Conservation (phyloP, 2,113 vertebrate genomes). For the Fregetta grallaria region DNA sequence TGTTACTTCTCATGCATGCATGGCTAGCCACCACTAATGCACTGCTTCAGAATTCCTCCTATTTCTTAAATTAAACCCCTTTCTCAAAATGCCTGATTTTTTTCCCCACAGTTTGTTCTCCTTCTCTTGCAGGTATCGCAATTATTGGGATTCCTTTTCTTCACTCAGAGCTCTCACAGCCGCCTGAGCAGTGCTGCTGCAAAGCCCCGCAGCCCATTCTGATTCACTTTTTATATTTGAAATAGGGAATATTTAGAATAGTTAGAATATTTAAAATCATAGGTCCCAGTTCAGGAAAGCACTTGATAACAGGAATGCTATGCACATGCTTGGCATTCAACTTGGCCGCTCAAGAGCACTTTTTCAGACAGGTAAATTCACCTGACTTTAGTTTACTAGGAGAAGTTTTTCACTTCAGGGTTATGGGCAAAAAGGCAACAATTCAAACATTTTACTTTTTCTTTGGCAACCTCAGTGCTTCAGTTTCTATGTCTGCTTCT, state of each 20-base stretch:
- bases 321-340: slow-evolving; percentile 20
- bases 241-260: slow-evolving; percentile 33
- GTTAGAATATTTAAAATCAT: background rate
- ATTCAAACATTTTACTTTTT: background rate
- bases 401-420: background rate
- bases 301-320: slow-evolving; percentile 37
- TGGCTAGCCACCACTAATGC: background rate
- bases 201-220: background rate
- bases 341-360: background rate
- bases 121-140: background rate
- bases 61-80: background rate
- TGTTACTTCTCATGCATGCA: background rate
- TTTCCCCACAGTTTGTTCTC: background rate
- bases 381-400: slow-evolving; percentile 6
- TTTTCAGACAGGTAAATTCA: slow-evolving; percentile 8
- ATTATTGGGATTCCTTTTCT: slow-evolving; percentile 39
- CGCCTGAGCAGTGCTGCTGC: background rate
- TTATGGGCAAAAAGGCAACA: background rate
- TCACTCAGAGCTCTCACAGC: slow-evolving; percentile 19
- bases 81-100: background rate
- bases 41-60: background rate
- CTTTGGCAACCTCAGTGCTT: background rate
- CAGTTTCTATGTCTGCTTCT: background rate
- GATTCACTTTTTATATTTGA: background rate
- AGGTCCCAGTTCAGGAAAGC: slow-evolving; percentile 14